Conservation (phyloP, 2,888 invertebrate species). For the Spilarctia lutea region DNA sequence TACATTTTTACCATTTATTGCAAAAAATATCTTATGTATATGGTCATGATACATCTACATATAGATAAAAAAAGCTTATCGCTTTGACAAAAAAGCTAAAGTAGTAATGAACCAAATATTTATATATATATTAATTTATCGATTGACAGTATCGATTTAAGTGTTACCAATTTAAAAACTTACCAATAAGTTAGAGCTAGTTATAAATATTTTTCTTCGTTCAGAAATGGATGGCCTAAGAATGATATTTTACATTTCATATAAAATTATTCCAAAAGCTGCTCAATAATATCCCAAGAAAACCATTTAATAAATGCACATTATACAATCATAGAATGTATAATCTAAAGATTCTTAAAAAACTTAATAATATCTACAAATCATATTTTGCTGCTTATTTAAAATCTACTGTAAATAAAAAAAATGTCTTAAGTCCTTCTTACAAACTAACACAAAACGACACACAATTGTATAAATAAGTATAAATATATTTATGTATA, state of each 20-base stretch:
- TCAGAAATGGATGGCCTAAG: background rate
- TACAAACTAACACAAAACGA: slow-evolving; percentile 18
- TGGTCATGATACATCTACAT: no score
- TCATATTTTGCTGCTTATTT: background rate
- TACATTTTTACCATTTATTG: no score
- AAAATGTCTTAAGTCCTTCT: slow-evolving; percentile 7
- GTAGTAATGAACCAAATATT: no score
- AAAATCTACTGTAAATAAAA: background rate
- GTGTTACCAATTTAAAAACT: background rate
- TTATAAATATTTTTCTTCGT: background rate
- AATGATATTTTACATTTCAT: background rate
- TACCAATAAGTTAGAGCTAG: no score
- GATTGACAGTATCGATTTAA: background rate
- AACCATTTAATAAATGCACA: background rate
- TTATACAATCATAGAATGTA: background rate
- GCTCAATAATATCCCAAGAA: background rate
- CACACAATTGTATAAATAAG: slow-evolving; percentile 14
- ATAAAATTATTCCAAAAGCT: no score
- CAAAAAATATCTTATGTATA: no score
- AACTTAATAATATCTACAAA: background rate
- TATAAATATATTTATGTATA: background rate
- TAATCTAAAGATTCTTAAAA: background rate
- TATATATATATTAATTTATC: no score
- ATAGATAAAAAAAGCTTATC: no score
- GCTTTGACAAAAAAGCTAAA: no score